Evolutionary conservation across 2,888 invertebrate genomes (phyloP), one percentile per base, ranked within the genome.

Genomic region (Craniophora ligustri): DNA sequence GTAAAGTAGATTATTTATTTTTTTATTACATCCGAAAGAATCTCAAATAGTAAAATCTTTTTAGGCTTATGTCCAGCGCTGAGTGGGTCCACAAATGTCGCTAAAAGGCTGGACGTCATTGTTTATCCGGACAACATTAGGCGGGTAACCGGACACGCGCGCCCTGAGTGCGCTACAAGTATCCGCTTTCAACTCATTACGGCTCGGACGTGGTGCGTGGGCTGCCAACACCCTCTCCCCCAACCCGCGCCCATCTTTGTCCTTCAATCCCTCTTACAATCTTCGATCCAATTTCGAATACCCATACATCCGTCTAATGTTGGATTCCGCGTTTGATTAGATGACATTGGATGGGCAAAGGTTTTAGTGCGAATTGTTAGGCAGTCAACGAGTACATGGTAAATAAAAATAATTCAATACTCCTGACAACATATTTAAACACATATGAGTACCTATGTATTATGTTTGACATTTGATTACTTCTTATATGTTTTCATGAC

Each of bases 121-220:
- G 92, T 93, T 93, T 93, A 93, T 92, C 92, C 92, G 92, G 90
- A 86, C 86, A 88, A 91, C 92, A 93, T 93, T 92, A 93, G 92
- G 91, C 92, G 91, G 89, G 92, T 92, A 93, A 93, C 92, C 92
- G 92, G 92, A 93, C 92, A 93, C 92, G 92, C 89, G 86, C 92
- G 88, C 84, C 83, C 89, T 92, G 92, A 93, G 92, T 92, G 92
- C 92, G 92, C 91, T 93, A 93, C 92, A 93, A 92, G 92, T 93
- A 93, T 93, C 92, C 91, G 92, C 92, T 93, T 93, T 93, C 92
- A 93, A 93, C 92, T 93, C 92, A 93, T 93, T 93, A 93, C 90
- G 86, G 91, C 78, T 86, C 87, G 91, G 91, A 92, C 92, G 92
- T 91, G 90, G 91, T 91, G 91, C 92, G 92, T 92, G 89, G 91